A percentile compares a stretch with the other conserved stretches of the same genome.
These are phyloP conservation scores for Pterocles burchelli DNA, from an alignment of 2,113 vertebrate genomes.

Conservation along the genomic window DNA sequence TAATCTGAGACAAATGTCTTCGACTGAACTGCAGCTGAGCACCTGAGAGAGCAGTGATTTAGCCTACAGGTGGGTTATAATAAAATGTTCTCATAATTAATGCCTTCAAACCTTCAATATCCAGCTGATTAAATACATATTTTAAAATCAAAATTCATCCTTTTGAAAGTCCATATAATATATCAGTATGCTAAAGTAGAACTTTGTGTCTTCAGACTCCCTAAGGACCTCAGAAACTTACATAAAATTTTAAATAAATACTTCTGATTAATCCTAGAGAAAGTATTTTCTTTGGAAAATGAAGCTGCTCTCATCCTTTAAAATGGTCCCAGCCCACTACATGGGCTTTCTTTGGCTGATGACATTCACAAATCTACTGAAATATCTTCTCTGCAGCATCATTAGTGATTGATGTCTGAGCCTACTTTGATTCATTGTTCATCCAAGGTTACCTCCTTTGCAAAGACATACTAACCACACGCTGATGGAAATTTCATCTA, in stretches of 20 bases:
- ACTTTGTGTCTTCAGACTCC: not conserved
- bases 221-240: not conserved
- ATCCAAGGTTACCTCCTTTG: not conserved
- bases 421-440: not conserved
- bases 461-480: not conserved
- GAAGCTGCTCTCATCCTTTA: not conserved
- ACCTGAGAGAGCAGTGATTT: not conserved
- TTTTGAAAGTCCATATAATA: not conserved
- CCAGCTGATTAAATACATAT: not conserved
- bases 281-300: slow-evolving; percentile 1
- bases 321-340: not conserved
- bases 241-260: not conserved
- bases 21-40: slow-evolving; percentile 6
- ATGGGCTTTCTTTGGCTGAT: not conserved
- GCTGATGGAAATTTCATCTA: not conserved
- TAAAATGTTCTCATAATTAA: not conserved
- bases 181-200: not conserved
- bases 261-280: not conserved
- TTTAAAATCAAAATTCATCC: not conserved
- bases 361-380: not conserved
- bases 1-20: slow-evolving; percentile 46
- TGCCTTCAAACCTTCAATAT: not conserved
- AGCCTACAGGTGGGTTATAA: not conserved
- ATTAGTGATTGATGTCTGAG: not conserved
- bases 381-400: not conserved